Evolutionary conservation across 2,888 invertebrate genomes (phyloP).

Genomic region (Nymphalis urticae): DNA sequence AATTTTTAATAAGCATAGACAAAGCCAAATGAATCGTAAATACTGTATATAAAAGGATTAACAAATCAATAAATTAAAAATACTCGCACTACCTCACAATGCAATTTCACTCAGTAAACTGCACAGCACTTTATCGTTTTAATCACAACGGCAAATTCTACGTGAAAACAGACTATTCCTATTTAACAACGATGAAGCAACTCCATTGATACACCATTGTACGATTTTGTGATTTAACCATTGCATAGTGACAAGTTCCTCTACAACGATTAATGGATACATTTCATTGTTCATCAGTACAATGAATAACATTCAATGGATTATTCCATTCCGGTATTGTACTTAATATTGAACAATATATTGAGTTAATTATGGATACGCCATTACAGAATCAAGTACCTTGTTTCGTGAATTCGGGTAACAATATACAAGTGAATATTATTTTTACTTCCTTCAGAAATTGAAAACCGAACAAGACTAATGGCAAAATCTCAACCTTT

Average conservation of each 20-base stretch:
- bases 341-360: conserved; percentile 21
- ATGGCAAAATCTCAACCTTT: too few relatives aligned
- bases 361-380: conserved; percentile 19
- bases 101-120: too few relatives aligned
- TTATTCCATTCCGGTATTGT: conserved; percentile 1
- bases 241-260: conserved; percentile 12
- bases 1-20: too few relatives aligned
- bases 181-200: neutral
- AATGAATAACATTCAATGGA: conserved; percentile 22
- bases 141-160: neutral
- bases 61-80: too few relatives aligned
- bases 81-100: too few relatives aligned
- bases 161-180: conserved; percentile 1
- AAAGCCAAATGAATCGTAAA: too few relatives aligned
- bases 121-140: neutral
- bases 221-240: conserved; percentile 13
- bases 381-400: conserved; percentile 17
- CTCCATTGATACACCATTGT: neutral
- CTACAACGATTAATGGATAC: conserved; percentile 17
- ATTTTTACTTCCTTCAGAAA: neutral
- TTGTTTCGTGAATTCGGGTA: conserved; percentile 3
- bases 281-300: conserved; percentile 24
- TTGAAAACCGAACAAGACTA: too few relatives aligned
- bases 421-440: neutral
- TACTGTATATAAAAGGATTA: too few relatives aligned